Evolutionary conservation across 1,140 invertebrate genomes (phyloP).

Genomic region (Drosophila albomicans): DNA sequence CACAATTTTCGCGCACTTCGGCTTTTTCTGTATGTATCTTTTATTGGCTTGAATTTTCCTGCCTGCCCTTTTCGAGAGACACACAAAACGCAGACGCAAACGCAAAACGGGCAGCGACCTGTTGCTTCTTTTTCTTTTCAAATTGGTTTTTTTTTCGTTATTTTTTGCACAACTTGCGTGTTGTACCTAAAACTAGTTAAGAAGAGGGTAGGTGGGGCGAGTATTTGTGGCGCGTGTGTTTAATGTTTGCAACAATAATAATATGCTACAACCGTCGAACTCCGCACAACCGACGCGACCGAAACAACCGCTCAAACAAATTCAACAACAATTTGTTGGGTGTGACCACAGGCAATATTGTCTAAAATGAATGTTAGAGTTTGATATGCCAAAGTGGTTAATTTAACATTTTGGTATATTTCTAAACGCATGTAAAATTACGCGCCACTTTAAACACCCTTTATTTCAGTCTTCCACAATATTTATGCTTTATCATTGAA

Average conservation of each 20-base stretch:
- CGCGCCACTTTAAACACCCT: too few species aligned
- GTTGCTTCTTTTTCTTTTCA: constrained; percentile 25
- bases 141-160: background rate
- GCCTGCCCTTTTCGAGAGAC: constrained; percentile 67
- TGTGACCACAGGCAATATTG: background rate
- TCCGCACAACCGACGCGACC: constrained; percentile 40
- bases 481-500: too few species aligned
- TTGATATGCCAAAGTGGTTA: background rate
- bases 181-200: constrained; percentile 28
- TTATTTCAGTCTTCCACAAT: too few species aligned
- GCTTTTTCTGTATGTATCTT: constrained; percentile 81
- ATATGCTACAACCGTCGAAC: constrained; percentile 22
- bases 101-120: constrained; percentile 37
- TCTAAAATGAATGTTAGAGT: background rate
- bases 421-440: too few species aligned
- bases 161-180: constrained; percentile 23
- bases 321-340: constrained; percentile 42
- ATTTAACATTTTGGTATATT: too few species aligned
- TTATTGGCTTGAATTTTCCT: constrained; percentile 77
- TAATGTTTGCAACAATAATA: constrained; percentile 26
- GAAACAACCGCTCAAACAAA: constrained; percentile 39
- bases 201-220: background rate
- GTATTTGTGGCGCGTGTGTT: constrained; percentile 19
- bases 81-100: constrained; percentile 25
- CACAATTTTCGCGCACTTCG: constrained; percentile 69